phyloP scores from a whole-genome alignment of 1,140 invertebrate species.

The Hyposmocoma kahamanoa region DNA sequence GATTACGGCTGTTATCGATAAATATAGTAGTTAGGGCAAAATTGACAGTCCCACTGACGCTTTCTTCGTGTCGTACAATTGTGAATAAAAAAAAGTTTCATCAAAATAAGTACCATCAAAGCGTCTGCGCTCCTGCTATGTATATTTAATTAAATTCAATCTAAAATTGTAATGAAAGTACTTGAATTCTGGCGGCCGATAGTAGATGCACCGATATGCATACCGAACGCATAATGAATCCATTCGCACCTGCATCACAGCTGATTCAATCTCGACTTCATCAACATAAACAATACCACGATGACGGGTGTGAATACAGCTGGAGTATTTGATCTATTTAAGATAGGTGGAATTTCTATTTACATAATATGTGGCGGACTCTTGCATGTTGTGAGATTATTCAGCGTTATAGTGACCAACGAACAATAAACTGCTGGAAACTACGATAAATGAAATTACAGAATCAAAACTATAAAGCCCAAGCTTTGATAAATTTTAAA shows the following conservation, averaged over 20 bases:
- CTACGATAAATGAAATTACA: too few relatives aligned
- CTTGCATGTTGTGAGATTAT: not conserved
- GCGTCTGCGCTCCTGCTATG: not conserved
- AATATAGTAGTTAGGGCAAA: not conserved
- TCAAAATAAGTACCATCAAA: too few relatives aligned
- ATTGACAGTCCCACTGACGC: too few relatives aligned
- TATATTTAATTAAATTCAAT: not conserved
- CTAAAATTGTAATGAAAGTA: conserved; percentile 1
- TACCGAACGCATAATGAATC: conserved; percentile 11
- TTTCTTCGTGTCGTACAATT: too few relatives aligned
- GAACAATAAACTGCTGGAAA: too few relatives aligned
- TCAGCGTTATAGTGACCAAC: too few relatives aligned
- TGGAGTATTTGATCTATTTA: conserved; percentile 2
- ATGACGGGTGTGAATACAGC: conserved; percentile 2
- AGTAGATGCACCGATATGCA: conserved; percentile 4
- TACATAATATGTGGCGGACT: not conserved
- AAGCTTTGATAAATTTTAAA: too few relatives aligned
- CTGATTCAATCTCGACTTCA: conserved; percentile 9
- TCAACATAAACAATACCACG: conserved; percentile 14
- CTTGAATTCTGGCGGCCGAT: not conserved
- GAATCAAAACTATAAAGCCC: too few relatives aligned
- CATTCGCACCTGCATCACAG: conserved; percentile 15
- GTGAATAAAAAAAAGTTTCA: too few relatives aligned
- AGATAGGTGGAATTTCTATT: not conserved
- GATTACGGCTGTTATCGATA: conserved; percentile 23